Evolutionary conservation across 2,888 invertebrate species (phyloP), one percentile per base, ranked within the genome.

Genomic region (Troilus luridus): DNA sequence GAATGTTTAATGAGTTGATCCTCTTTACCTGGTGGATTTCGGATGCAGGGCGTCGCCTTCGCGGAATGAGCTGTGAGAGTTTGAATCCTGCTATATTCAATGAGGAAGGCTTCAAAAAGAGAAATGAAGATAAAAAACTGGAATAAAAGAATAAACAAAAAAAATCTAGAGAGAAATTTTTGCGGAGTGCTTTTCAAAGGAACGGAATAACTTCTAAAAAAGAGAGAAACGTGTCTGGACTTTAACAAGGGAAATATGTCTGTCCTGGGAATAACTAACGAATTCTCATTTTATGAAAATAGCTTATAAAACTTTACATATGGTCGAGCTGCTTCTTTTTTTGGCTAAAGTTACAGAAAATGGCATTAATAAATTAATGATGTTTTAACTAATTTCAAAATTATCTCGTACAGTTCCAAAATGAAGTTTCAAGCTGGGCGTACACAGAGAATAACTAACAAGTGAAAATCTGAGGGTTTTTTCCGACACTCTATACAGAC

Each of bases 1-100:
- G 89, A 89, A 89, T 89, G 89, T 64, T 89, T 89, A 89, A 89
- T 89, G 89, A 89, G 89, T 64, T 89, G 89, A 89, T 89, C 85
- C 54, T 85, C 85, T 58, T 54, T 11, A 85, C 85, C 85, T 58
- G 5, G 54, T 7, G 12, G 85, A 85, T 85, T 85, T 58, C 21
- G n/a, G 85, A 85, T 85, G 85, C 85, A 85, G 85, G 11, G 54
- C 85, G 56, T 58, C 85, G 21, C 56, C 56, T 85, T 11, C 54
- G n/a, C 56, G 56, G 56, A 56, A 85, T 85, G 85, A 58, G 85
- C 56, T 56, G 85, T 56, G 85, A 85, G 85, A 54, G 54, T 58
- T 56, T 85, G 85, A 85, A 85, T 85, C 41, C 56, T 58, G 85
- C 56, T 85, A n/a, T 56, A 85, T 56, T 85, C 85, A 85, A 85